Conservation (phyloP, 2,113 vertebrate genomes). For the Stigmatopora nigra region DNA sequence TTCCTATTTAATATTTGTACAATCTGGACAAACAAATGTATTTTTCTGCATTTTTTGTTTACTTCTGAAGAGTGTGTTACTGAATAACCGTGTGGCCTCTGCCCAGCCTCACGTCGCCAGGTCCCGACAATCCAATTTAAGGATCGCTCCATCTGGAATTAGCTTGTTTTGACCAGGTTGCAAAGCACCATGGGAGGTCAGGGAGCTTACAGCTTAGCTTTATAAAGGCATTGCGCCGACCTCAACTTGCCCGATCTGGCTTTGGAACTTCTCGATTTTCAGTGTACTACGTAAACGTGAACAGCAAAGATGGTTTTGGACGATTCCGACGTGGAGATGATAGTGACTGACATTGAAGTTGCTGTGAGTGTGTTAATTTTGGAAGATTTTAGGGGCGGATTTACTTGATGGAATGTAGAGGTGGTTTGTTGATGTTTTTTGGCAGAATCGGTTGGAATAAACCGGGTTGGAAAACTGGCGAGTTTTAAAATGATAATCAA, state of each 20-base stretch:
- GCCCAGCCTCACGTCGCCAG: slow-evolving; percentile 28
- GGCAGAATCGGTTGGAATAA: not conserved
- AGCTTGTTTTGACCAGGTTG: slow-evolving; percentile 74
- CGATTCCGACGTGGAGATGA: slow-evolving; percentile 73
- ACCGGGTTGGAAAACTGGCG: not conserved
- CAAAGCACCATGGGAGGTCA: slow-evolving; percentile 72
- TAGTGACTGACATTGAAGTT: slow-evolving; percentile 74
- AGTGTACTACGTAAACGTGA: slow-evolving; percentile 20
- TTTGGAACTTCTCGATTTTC: slow-evolving; percentile 11
- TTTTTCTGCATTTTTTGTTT: no score
- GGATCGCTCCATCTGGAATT: slow-evolving; percentile 75
- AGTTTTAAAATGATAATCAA: not conserved
- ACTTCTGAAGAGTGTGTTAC: no score
- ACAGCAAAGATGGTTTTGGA: slow-evolving; percentile 79
- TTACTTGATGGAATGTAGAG: not conserved
- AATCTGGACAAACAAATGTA: not conserved
- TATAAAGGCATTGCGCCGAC: slow-evolving; percentile 69
- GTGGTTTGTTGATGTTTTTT: not conserved
- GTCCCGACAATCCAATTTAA: slow-evolving; percentile 80
- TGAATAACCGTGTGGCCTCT: not conserved
- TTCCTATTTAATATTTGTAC: not conserved
- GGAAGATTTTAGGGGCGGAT: not conserved
- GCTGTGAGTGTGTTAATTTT: slow-evolving; percentile 70
- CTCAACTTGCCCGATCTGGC: slow-evolving; percentile 34
- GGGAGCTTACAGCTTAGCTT: slow-evolving; percentile 64